phyloP scores from a whole-genome alignment of 2,113 vertebrate genomes.

The Mastomys coucha region DNA sequence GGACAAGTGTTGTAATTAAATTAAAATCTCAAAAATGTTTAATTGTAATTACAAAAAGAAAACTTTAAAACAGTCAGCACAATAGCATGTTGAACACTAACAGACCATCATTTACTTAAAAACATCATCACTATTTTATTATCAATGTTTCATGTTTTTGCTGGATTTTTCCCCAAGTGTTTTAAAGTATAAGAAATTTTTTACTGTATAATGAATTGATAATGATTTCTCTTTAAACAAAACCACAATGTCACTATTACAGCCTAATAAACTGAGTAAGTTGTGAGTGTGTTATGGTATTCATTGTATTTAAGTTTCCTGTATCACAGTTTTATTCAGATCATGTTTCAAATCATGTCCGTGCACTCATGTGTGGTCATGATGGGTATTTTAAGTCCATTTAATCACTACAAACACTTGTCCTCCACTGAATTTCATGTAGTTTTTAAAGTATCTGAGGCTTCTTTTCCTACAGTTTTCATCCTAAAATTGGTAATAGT shows the following conservation, averaged over 20 bases:
- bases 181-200: not conserved
- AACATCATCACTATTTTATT: not conserved
- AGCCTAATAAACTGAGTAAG: not conserved
- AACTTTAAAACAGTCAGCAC: not conserved
- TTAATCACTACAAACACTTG: not conserved
- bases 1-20: not conserved
- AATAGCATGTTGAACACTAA: not conserved
- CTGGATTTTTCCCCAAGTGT: not conserved
- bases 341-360: not conserved
- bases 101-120: not conserved
- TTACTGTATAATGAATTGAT: slow-evolving; percentile 17
- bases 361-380: not conserved
- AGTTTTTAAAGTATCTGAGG: slow-evolving; percentile 4
- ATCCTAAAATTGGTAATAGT: not conserved
- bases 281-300: not conserved
- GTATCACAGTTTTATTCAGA: not conserved
- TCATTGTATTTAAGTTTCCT: not conserved
- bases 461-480: not conserved
- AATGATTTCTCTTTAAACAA: not conserved
- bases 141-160: not conserved
- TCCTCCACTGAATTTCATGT: not conserved
- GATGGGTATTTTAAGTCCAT: not conserved
- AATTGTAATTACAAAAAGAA: not conserved
- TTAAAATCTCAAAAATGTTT: not conserved
- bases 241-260: not conserved